phyloP scores from a whole-genome alignment of 2,888 invertebrate genomes.

The Dastarcus helophoroides region DNA sequence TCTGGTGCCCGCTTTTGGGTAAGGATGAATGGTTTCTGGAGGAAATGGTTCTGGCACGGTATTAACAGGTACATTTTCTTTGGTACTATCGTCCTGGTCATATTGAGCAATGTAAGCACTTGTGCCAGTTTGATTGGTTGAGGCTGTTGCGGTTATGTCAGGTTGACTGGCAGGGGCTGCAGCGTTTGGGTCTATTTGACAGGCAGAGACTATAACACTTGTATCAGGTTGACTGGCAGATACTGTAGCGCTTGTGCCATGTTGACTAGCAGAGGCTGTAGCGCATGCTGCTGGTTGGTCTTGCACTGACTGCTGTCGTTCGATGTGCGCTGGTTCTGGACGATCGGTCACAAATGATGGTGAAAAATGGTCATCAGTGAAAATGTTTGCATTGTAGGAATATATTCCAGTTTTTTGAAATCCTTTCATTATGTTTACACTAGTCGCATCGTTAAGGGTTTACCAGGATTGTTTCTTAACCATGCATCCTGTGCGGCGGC shows the following conservation, averaged over 20 bases:
- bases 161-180: no score
- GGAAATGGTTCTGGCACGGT: not conserved
- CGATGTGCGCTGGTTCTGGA: not conserved
- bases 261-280: not conserved
- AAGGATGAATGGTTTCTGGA: constrained; percentile 9
- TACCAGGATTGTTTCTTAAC: constrained; percentile 2
- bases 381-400: constrained; percentile 12
- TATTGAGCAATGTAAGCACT: no score
- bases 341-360: constrained; percentile 9
- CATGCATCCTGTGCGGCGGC: constrained; percentile 14
- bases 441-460: constrained; percentile 4
- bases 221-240: constrained; percentile 16
- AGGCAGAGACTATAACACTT: no score
- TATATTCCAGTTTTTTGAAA: constrained; percentile 16
- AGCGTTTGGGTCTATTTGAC: no score
- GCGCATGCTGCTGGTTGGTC: not conserved
- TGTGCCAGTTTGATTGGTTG: no score
- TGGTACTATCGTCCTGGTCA: no score
- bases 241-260: constrained; percentile 10
- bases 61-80: not conserved
- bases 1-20: constrained; percentile 17
- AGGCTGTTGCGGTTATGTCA: no score
- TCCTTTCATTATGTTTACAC: constrained; percentile 12
- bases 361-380: constrained; percentile 12
- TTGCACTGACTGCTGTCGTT: no score